phyloP scores from a whole-genome alignment of 2,888 invertebrate species.

The Notocelia uddmanniana region DNA sequence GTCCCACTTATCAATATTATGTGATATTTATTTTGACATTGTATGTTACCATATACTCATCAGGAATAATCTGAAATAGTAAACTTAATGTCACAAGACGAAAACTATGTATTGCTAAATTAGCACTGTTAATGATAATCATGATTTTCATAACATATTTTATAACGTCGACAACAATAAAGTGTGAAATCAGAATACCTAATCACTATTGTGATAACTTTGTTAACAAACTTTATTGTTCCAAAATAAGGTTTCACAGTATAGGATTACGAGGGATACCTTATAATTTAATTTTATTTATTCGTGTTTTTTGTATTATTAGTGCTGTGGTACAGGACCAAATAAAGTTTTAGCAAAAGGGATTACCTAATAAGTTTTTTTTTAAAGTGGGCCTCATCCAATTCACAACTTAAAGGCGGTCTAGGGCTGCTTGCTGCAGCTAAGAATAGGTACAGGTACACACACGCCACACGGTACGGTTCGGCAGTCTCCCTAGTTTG shows the following conservation, averaged over 20 bases:
- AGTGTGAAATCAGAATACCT: not conserved
- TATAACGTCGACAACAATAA: not conserved
- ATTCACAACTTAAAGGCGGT: not conserved
- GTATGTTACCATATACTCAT: not conserved
- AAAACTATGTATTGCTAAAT: not conserved
- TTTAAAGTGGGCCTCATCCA: not conserved
- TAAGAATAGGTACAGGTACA: too few species aligned
- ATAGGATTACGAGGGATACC: too few species aligned
- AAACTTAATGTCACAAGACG: not conserved
- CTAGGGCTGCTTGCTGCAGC: too few species aligned
- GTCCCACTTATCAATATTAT: too few species aligned
- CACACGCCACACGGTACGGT: too few species aligned
- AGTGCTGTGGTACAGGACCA: conserved; percentile 29
- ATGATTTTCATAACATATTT: too few species aligned
- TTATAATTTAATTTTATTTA: conserved; percentile 6
- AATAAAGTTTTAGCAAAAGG: conserved; percentile 35
- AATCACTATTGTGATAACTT: not conserved
- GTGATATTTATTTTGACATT: not conserved
- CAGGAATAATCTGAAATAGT: not conserved
- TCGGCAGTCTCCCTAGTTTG: too few species aligned
- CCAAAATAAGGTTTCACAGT: conserved; percentile 2
- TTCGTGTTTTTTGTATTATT: conserved; percentile 22
- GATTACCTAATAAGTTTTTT: conserved; percentile 1
- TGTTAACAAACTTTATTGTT: too few species aligned
- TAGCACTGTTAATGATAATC: too few species aligned